Base-by-base conservation (phyloP, 2,797 vertebrate genomes). In the Hyperoplus lanceolatus region DNA sequence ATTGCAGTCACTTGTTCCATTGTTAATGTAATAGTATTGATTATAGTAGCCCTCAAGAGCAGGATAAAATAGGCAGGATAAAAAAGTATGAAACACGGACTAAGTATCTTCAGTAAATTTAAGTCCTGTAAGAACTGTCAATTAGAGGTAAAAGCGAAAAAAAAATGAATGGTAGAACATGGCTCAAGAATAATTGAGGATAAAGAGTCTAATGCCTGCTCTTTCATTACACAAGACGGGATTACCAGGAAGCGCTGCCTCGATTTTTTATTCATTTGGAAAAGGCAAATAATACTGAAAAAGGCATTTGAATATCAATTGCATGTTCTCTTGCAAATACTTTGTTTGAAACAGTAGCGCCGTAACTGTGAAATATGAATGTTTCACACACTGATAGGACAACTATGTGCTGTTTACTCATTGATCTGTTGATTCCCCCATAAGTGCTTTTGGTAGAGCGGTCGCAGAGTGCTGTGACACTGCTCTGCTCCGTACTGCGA, bases 371-470 rank as follows among this genome's bases (percentile, higher is more conserved):
- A 29, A 29, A 29, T 29, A 29, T 29, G 68, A 54, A 62, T 71
- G 75, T 75, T 72, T 65, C 55, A 13, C 38, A 64, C 8, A 66
- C 46, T 75, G 80, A 77, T 65, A 61, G 58, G 56, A 53, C 15
- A 39, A 71, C 82, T 51, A 79, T 51, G 58, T 42, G 65, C 72
- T 21, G 70, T 14, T 80, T 54, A 36, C 38, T 72, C 65, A 85
- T 81, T 67, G 85, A 85, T 90, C 80, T 38, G 63, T 72, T 75
- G 62, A 58, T 83, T 70, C 70, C 65, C 68, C 68, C 60, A 73
- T 80, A 65, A 86, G 59, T 73, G 68, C 67, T 82, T 81, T 68
- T 49, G 46, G 46, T 45, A 51, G 67, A 72, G 63, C 29, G 54
- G 57, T 50, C 66, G 71, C 80, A 59, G 70, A 77, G 81, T 41